Evolutionary conservation across 2,888 invertebrate species (phyloP).

Genomic region (Cyclophora punctaria): DNA sequence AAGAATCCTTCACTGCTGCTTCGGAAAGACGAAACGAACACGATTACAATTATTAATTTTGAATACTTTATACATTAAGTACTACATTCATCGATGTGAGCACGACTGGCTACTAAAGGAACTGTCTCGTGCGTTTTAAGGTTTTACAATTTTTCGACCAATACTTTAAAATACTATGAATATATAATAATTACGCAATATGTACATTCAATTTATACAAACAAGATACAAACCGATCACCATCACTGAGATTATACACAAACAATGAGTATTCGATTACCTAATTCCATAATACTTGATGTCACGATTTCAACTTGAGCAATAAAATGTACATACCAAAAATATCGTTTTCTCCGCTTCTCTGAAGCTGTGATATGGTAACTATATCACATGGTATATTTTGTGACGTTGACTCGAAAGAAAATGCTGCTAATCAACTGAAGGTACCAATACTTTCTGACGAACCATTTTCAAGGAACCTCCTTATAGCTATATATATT

Average conservation of each 20-base stretch:
- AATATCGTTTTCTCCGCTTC: slow-evolving; percentile 55
- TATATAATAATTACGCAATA: slow-evolving; percentile 46
- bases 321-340: slow-evolving; percentile 59
- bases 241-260: slow-evolving; percentile 33
- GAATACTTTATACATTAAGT: slow-evolving; percentile 19
- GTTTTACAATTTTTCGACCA: slow-evolving; percentile 62
- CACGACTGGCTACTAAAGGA: slow-evolving; percentile 71
- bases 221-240: slow-evolving; percentile 27
- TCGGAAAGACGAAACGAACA: slow-evolving; percentile 47
- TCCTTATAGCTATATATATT: too few species aligned
- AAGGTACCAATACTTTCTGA: too few species aligned
- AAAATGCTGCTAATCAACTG: too few species aligned
- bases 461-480: too few species aligned
- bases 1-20: slow-evolving; percentile 35
- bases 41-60: slow-evolving; percentile 7
- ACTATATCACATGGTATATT: slow-evolving; percentile 44
- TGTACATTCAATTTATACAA: slow-evolving; percentile 34
- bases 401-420: slow-evolving; percentile 17
- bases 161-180: slow-evolving; percentile 38
- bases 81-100: slow-evolving; percentile 51
- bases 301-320: slow-evolving; percentile 59
- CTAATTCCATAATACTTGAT: slow-evolving; percentile 42
- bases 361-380: slow-evolving; percentile 66
- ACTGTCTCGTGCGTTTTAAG: slow-evolving; percentile 71
- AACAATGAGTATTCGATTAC: slow-evolving; percentile 35